phyloP scores from a whole-genome alignment of 1,140 invertebrate species.

The Megalopta genalis region DNA sequence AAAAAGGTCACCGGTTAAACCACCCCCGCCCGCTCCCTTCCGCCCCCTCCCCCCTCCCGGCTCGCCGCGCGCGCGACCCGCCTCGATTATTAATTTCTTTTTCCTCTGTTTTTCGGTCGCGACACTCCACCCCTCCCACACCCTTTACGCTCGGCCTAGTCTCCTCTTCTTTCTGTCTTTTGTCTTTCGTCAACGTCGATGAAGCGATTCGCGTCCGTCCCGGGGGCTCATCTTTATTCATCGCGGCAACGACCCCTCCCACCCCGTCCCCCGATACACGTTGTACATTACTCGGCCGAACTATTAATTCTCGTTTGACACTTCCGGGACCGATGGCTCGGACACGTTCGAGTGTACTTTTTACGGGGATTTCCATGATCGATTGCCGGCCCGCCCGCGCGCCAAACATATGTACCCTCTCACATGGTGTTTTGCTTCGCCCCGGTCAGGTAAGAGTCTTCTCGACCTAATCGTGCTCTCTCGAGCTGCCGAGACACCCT shows the following conservation, averaged over 20 bases:
- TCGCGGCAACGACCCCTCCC: conserved; percentile 32
- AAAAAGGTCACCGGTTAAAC: conserved; percentile 53
- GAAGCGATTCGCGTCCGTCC: conserved; percentile 49
- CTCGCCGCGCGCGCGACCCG: conserved; percentile 11
- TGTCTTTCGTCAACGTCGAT: conserved; percentile 39
- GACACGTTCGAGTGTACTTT: conserved; percentile 46
- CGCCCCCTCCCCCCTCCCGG: neutral
- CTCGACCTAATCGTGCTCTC: too few species aligned
- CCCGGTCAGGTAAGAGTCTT: too few species aligned
- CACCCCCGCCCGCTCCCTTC: neutral
- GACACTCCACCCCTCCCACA: neutral
- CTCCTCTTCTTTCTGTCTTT: neutral
- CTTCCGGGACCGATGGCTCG: conserved; percentile 58
- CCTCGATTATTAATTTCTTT: conserved; percentile 61
- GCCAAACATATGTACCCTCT: conserved; percentile 59
- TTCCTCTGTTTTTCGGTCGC: conserved; percentile 4
- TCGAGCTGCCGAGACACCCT: too few species aligned
- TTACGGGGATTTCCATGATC: conserved; percentile 58
- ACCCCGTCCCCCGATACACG: conserved; percentile 40
- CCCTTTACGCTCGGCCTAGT: neutral
- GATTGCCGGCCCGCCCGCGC: conserved; percentile 51
- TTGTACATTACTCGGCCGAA: conserved; percentile 54
- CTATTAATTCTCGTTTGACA: conserved; percentile 67
- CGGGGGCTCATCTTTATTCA: conserved; percentile 60
- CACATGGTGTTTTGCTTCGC: too few species aligned